These are phyloP conservation scores for Caenorhabditis parvicauda DNA, from an alignment of 2,888 invertebrate species.

Conservation along the genomic window DNA sequence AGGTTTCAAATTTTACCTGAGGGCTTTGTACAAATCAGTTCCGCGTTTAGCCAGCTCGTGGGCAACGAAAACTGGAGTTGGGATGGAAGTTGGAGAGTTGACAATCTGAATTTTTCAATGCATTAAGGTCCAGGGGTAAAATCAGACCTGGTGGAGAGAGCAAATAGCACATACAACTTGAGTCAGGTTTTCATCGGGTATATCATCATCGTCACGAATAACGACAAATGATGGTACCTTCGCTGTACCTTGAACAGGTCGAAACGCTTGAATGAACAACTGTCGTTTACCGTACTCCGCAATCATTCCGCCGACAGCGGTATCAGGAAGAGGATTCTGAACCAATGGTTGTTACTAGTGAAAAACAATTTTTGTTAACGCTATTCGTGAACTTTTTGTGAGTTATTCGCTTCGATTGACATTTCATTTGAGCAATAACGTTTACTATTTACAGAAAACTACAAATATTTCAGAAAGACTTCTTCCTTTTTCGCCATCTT, in stretches of 20 bases:
- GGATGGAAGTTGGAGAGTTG: conserved; percentile 43
- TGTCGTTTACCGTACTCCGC: conserved; percentile 29
- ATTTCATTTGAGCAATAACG: too few relatives aligned
- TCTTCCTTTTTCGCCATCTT: too few relatives aligned
- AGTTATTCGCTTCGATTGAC: too few relatives aligned
- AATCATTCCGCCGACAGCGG: conserved; percentile 22
- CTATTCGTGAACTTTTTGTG: too few relatives aligned
- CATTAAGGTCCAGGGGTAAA: neutral
- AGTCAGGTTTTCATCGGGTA: conserved; percentile 14
- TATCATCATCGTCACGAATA: conserved; percentile 24
- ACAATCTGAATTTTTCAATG: conserved; percentile 45
- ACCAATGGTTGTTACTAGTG: too few relatives aligned
- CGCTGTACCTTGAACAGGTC: conserved; percentile 27
- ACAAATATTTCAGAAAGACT: too few relatives aligned
- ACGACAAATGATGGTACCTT: conserved; percentile 22
- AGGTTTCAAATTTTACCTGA: conserved; percentile 7
- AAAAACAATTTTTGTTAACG: too few relatives aligned
- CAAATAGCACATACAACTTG: conserved; percentile 24
- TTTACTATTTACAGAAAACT: too few relatives aligned
- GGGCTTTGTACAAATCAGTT: conserved; percentile 19
- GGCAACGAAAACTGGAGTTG: conserved; percentile 48
- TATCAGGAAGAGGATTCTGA: conserved; percentile 27
- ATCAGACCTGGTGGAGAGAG: conserved; percentile 19
- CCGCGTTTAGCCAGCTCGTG: conserved; percentile 49
- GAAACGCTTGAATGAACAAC: conserved; percentile 31